Evolutionary conservation across 2,888 invertebrate genomes (phyloP).

Genomic region (Panopea generosa): DNA sequence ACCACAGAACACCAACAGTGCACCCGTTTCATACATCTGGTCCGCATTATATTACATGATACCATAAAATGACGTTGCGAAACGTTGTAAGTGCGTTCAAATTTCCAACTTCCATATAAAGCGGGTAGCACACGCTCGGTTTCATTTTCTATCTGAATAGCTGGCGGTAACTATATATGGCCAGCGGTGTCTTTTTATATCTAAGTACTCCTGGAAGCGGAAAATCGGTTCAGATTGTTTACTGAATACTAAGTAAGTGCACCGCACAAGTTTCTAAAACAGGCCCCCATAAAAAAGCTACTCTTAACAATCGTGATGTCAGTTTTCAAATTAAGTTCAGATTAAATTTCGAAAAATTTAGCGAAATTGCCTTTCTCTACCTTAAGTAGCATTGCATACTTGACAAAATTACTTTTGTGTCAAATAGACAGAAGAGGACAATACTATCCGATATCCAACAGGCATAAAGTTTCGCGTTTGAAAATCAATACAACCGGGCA

Average conservation of each 20-base stretch:
- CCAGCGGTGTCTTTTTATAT: neutral
- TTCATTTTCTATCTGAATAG: too few species aligned
- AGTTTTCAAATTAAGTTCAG: conserved; percentile 51
- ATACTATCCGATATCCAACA: conserved; percentile 18
- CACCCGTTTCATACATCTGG: too few species aligned
- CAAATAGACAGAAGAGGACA: conserved; percentile 17
- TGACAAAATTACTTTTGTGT: conserved; percentile 33
- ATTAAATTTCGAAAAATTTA: conserved; percentile 50
- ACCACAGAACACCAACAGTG: too few species aligned
- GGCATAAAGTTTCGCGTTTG: conserved; percentile 34
- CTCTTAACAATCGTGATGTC: conserved; percentile 21
- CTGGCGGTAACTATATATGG: too few species aligned
- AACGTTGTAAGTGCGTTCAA: too few species aligned
- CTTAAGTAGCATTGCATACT: conserved; percentile 24
- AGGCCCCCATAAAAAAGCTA: conserved; percentile 22
- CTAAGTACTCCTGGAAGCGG: neutral
- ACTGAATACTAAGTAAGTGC: conserved; percentile 22
- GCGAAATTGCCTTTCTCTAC: conserved; percentile 40
- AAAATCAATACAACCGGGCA: conserved; percentile 20
- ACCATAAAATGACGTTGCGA: too few species aligned
- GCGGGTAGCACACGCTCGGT: too few species aligned
- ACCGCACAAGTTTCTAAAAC: conserved; percentile 35
- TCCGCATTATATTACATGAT: too few species aligned
- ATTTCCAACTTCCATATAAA: too few species aligned
- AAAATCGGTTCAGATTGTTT: conserved; percentile 6